phyloP scores from a whole-genome alignment of 1,140 invertebrate species.

The Heterodera carotae region DNA sequence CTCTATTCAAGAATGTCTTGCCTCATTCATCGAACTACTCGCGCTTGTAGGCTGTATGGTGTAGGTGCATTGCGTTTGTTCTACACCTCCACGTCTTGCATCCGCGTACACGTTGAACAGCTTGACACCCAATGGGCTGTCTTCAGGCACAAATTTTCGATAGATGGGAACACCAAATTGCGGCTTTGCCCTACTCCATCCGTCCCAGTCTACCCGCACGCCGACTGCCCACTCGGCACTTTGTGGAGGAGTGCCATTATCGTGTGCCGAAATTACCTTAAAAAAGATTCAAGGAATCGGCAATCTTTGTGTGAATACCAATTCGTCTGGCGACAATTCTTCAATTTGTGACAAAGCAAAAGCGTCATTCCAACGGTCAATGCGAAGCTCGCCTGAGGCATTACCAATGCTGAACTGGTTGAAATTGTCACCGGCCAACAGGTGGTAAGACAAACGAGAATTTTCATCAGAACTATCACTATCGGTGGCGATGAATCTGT shows the following conservation, averaged over 20 bases:
- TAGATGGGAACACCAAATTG: conserved; percentile 41
- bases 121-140: conserved; percentile 1
- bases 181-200: conserved; percentile 39
- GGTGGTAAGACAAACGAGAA: conserved; percentile 29
- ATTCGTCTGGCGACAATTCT: background rate
- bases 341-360: conserved; percentile 27
- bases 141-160: conserved; percentile 41
- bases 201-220: conserved; percentile 26
- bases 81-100: conserved; percentile 9
- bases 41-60: background rate
- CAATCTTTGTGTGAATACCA: background rate
- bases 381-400: conserved; percentile 30
- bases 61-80: conserved; percentile 30
- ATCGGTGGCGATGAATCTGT: conserved; percentile 3
- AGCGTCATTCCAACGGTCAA: conserved; percentile 49
- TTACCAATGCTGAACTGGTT: conserved; percentile 36
- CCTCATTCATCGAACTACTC: conserved; percentile 7
- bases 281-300: background rate
- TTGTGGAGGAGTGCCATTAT: conserved; percentile 27
- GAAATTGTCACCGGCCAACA: conserved; percentile 43
- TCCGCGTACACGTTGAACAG: conserved; percentile 37
- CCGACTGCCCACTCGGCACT: conserved; percentile 33
- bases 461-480: conserved; percentile 30
- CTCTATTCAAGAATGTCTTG: conserved; percentile 15
- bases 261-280: conserved; percentile 21